These are phyloP conservation scores for Cyprinella venusta DNA, from an alignment of 2,797 vertebrate species.

Conservation along the genomic window DNA sequence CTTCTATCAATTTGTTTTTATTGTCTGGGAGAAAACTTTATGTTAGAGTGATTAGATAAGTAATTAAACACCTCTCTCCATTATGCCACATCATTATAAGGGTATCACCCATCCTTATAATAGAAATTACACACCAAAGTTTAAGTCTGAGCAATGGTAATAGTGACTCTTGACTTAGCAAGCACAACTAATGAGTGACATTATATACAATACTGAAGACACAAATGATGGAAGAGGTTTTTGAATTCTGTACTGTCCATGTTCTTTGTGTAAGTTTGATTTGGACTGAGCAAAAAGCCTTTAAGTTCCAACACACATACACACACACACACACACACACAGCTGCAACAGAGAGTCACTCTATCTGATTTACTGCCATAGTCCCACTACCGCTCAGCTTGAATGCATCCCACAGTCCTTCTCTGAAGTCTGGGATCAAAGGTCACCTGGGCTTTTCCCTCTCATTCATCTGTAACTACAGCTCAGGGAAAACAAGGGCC, in stretches of 20 bases:
- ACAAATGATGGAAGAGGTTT: background rate
- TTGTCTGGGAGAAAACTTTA: background rate
- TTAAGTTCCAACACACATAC: background rate
- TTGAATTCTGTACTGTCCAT: background rate
- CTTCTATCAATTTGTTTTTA: background rate
- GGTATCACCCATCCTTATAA: background rate
- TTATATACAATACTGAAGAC: slow-evolving; percentile 5
- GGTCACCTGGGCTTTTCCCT: slow-evolving; percentile 62
- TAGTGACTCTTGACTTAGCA: background rate
- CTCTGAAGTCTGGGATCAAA: slow-evolving; percentile 61
- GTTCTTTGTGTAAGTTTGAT: slow-evolving; percentile 12
- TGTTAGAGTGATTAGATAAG: background rate
- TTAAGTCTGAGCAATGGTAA: background rate
- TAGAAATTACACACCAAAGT: background rate
- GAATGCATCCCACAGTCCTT: slow-evolving; percentile 63
- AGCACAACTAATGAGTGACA: background rate
- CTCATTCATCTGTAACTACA: slow-evolving; percentile 66
- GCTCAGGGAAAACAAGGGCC: slow-evolving; percentile 62
- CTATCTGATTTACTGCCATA: slow-evolving; percentile 53
- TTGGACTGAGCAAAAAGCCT: background rate
- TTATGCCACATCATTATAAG: background rate
- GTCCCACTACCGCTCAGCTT: slow-evolving; percentile 54
- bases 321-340: background rate
- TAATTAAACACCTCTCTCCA: background rate
- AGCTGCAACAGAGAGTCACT: slow-evolving; percentile 30